These are phyloP conservation scores for Tortricodes alternella DNA, from an alignment of 2,888 invertebrate species.

Conservation along the genomic window DNA sequence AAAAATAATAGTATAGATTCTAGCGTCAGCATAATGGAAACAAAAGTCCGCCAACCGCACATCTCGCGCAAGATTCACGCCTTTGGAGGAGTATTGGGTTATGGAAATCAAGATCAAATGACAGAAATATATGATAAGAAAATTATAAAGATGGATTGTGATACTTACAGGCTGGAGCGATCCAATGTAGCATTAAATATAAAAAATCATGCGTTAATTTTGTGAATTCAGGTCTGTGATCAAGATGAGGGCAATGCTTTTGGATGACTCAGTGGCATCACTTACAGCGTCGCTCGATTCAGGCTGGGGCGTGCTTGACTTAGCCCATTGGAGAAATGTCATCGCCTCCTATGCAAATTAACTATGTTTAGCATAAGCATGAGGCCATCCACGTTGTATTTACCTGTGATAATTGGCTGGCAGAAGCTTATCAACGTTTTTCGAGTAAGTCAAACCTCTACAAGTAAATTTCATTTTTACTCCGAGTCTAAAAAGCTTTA, in stretches of 20 bases:
- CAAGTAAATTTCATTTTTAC: not conserved
- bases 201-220: slow-evolving; percentile 75
- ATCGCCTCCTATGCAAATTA: slow-evolving; percentile 78
- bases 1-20: too few relatives aligned
- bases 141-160: not conserved
- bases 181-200: slow-evolving; percentile 79
- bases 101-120: too few relatives aligned
- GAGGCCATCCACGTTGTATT: slow-evolving; percentile 35
- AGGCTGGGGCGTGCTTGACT: slow-evolving; percentile 69
- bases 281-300: slow-evolving; percentile 78
- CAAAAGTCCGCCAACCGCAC: too few relatives aligned
- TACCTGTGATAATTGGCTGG: slow-evolving; percentile 14
- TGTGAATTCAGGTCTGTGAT: slow-evolving; percentile 64
- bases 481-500: slow-evolving; percentile 9
- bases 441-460: not conserved
- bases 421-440: slow-evolving; percentile 16
- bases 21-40: too few relatives aligned
- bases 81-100: too few relatives aligned
- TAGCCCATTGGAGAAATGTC: slow-evolving; percentile 73
- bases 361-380: slow-evolving; percentile 67
- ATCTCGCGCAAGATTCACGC: too few relatives aligned
- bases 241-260: slow-evolving; percentile 56
- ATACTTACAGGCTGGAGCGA: slow-evolving; percentile 79
- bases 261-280: slow-evolving; percentile 63
- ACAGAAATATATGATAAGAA: too few relatives aligned